A percentile compares a stretch with the other conserved stretches of the same genome.
These are phyloP conservation scores for Chaenogobius annularis DNA, from an alignment of 2,113 vertebrate genomes.

Conservation along the genomic window DNA sequence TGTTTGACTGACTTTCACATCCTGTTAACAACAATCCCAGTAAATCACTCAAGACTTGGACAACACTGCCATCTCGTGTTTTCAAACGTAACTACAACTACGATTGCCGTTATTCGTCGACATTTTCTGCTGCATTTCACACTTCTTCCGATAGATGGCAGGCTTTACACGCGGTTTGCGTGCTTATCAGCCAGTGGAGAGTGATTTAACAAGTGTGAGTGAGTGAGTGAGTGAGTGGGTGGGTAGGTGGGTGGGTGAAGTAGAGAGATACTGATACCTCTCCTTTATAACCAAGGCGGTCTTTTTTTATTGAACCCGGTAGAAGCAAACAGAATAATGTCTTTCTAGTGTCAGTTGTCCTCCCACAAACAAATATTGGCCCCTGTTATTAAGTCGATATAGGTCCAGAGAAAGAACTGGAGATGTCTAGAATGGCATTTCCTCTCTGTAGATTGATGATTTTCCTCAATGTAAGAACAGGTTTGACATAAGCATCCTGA, in stretches of 20 bases:
- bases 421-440: constrained; percentile 28
- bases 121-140: constrained; percentile 1
- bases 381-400: constrained; percentile 24
- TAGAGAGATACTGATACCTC: constrained; percentile 39
- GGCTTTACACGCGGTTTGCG: constrained; percentile 35
- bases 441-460: not conserved
- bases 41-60: not conserved
- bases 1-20: not conserved
- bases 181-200: not conserved
- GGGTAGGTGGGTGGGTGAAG: constrained; percentile 5
- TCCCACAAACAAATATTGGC: constrained; percentile 9
- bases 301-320: constrained; percentile 32
- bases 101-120: not conserved
- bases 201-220: constrained; percentile 18
- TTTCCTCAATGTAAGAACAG: not conserved
- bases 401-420: constrained; percentile 5
- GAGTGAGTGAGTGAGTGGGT: constrained; percentile 13
- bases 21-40: not conserved
- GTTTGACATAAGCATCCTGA: not conserved
- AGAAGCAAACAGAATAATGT: constrained; percentile 8
- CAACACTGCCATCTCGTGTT: constrained; percentile 49
- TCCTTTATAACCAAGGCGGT: constrained; percentile 31
- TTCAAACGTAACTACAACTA: constrained; percentile 10
- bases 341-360: constrained; percentile 23
- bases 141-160: constrained; percentile 59